phyloP scores from a whole-genome alignment of 1,140 invertebrate genomes.

The Microplitis mediator region DNA sequence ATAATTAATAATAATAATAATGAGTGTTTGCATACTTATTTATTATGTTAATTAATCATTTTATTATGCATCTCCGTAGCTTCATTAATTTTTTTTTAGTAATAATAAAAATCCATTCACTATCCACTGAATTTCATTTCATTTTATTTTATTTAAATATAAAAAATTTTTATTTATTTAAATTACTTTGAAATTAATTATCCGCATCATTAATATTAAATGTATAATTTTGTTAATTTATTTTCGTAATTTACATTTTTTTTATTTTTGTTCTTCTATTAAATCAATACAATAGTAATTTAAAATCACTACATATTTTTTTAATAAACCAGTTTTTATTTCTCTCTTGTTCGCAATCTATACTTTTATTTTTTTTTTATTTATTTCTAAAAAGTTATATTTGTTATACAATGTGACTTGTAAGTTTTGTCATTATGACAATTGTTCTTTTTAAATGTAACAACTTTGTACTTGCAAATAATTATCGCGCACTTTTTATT shows the following conservation, averaged over 20 bases:
- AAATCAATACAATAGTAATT: conserved; percentile 32
- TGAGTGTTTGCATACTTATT: conserved; percentile 3
- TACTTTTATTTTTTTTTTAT: neutral
- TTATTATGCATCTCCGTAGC: neutral
- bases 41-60: neutral
- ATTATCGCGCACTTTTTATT: conserved; percentile 24
- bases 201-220: neutral
- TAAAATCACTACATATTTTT: conserved; percentile 29
- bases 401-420: conserved; percentile 1
- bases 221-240: neutral
- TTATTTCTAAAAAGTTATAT: conserved; percentile 11
- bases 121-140: too few species aligned
- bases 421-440: neutral
- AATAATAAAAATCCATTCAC: too few species aligned
- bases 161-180: conserved; percentile 19
- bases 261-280: conserved; percentile 24
- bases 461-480: conserved; percentile 39
- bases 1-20: conserved; percentile 8
- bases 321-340: neutral
- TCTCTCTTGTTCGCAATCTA: conserved; percentile 25
- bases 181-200: conserved; percentile 24
- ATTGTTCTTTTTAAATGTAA: conserved; percentile 29
- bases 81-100: too few species aligned
- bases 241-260: conserved; percentile 23
- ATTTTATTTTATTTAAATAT: neutral